Evolutionary conservation across 2,113 vertebrate species (phyloP), one percentile per base, ranked within the genome.

Genomic region (Andinoacara biseriatus): DNA sequence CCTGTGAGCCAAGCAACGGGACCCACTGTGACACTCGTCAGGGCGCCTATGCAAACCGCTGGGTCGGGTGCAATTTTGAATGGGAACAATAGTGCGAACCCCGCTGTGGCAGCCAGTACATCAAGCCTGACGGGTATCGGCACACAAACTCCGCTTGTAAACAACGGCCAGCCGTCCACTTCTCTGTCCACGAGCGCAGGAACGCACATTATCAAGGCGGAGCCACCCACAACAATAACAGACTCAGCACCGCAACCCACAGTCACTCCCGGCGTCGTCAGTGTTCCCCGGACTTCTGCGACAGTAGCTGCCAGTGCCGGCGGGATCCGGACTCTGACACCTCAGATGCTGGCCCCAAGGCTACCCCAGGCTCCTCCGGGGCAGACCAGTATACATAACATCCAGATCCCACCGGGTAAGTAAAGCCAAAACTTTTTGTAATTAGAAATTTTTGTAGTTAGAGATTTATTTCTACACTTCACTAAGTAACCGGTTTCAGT

Each of bases 351-450:
- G 94, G 97, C 97, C 77, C 97, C 98, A 5, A 97, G 98, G 82
- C 94, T 97, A 83, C 96, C 96, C 65, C 97, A 97, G 92, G 94
- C 96, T 75, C 93, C 95, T 76, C 95, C 97, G 63, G 97, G 96
- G 80, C 97, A 97, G 82, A 96, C 97, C 67, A 97, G 97, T 93
- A 94, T 99, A 83, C 98, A 99, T 89, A 99, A 99, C 95, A 97
- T 99, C 94, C 98, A 99, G 92, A 96, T 99, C 52, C 98, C 97
- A n/a, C 97, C 97, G 93, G 98, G 98, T 99, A 95, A 96, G 95
- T 89, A 33, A 67, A 57, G 6, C 2, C 33, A 78, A 0, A 72
- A 60, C 15, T 1, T 24, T 56, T 76, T 67, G 31, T 26, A 24
- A 18, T 7, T 18, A 33, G 26, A 26, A 26, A 26, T 26, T 26